Conservation (phyloP, 2,113 vertebrate species). For the Aegotheles bennettii region DNA sequence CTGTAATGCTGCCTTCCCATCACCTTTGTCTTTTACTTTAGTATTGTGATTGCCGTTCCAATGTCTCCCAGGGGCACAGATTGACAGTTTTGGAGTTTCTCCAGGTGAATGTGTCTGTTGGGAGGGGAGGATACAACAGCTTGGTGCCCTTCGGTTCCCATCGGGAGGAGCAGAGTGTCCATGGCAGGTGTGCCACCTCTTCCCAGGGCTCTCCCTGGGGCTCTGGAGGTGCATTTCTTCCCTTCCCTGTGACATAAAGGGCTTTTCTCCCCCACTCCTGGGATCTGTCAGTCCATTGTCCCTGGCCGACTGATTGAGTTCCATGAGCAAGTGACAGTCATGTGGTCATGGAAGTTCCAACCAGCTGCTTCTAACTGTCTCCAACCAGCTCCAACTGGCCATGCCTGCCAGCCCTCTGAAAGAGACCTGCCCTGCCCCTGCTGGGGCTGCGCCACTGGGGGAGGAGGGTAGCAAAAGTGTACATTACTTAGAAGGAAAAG, state of each 20-base stretch:
- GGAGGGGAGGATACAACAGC: not conserved
- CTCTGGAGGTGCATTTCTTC: not conserved
- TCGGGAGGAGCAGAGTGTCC: accelerated
- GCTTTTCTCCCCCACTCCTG: not conserved
- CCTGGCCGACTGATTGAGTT: not conserved
- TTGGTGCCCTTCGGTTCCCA: not conserved
- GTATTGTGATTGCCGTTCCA: not conserved
- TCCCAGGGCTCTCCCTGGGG: accelerated
- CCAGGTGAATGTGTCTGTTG: not conserved
- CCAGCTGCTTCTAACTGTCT: not conserved
- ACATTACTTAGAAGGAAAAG: not conserved
- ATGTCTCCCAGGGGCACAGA: not conserved
- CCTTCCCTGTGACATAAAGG: not conserved
- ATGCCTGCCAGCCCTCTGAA: accelerated
- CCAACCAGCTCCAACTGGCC: not conserved
- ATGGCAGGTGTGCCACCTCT: not conserved
- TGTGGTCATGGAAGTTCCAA: not conserved
- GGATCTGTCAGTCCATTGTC: not conserved
- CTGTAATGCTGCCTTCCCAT: not conserved
- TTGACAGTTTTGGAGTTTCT: not conserved
- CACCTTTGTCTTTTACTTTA: not conserved
- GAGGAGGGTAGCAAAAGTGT: accelerated
- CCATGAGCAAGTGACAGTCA: accelerated
- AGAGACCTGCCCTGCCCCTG: not conserved
- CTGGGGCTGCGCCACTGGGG: accelerated